Conservation (phyloP, 2,888 invertebrate species). For the Xestia c-nigrum region DNA sequence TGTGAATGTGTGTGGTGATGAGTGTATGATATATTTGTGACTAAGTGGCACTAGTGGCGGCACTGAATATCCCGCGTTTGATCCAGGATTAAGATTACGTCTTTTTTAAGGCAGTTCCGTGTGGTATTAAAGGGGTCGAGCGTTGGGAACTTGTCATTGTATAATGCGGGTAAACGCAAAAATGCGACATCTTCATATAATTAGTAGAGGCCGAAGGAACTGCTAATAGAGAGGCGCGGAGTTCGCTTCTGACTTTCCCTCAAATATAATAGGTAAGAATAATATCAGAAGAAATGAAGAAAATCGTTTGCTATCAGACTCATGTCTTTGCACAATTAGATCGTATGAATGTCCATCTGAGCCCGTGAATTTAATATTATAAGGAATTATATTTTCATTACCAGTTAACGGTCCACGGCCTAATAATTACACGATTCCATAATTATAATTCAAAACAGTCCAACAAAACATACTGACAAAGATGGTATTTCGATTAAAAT, state of each 20-base stretch:
- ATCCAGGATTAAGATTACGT: no score
- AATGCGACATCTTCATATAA: no score
- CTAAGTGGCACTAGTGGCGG: no score
- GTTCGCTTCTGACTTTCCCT: not conserved
- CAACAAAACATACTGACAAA: constrained; percentile 18
- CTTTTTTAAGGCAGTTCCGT: no score
- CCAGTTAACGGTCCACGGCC: not conserved
- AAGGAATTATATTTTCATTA: not conserved
- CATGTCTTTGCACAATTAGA: not conserved
- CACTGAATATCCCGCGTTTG: no score
- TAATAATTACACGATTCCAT: not conserved
- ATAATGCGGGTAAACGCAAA: no score
- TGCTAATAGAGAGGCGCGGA: no score
- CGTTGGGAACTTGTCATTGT: no score
- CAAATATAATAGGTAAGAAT: not conserved
- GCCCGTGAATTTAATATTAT: not conserved
- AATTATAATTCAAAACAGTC: constrained; percentile 23
- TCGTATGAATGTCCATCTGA: not conserved
- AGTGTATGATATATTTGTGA: no score
- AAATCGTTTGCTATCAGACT: not conserved
- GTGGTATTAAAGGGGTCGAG: no score
- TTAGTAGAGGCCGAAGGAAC: no score
- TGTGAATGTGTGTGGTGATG: no score
- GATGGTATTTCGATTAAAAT: constrained; percentile 51
- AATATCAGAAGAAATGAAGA: not conserved